Evolutionary conservation across 2,888 invertebrate genomes (phyloP).

Genomic region (Eurytoma californica): DNA sequence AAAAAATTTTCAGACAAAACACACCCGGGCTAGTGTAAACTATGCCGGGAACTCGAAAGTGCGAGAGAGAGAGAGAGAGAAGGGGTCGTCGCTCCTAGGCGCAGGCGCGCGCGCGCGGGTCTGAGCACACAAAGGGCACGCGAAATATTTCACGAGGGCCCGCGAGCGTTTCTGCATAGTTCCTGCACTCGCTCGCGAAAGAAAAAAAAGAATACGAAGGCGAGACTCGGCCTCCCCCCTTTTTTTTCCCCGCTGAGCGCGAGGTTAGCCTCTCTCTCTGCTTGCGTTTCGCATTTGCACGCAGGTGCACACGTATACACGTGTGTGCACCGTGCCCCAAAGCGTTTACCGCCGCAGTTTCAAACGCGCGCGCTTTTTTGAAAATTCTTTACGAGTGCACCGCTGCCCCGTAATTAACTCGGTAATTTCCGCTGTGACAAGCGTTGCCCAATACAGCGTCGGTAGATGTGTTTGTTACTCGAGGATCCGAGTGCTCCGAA

Average conservation of each 20-base stretch:
- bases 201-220: not conserved
- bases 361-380: conserved; percentile 22
- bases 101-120: not conserved
- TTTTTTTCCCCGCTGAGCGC: too few relatives aligned
- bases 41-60: conserved; percentile 34
- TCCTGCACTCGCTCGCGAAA: conserved; percentile 34
- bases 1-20: not conserved
- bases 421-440: too few relatives aligned
- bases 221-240: not conserved
- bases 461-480: too few relatives aligned
- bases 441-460: too few relatives aligned
- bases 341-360: conserved; percentile 43
- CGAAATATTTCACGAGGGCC: conserved; percentile 59
- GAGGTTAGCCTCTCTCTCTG: not conserved
- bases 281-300: not conserved
- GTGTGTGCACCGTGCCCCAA: not conserved
- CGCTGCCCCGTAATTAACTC: too few relatives aligned
- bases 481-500: too few relatives aligned
- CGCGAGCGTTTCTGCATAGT: conserved; percentile 58
- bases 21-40: conserved; percentile 5
- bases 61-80: not conserved
- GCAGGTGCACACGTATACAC: not conserved
- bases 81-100: not conserved
- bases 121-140: conserved; percentile 55
- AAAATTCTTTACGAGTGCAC: not conserved